Conservation (phyloP, 2,113 vertebrate species). For the Myotis lucifugus region DNA sequence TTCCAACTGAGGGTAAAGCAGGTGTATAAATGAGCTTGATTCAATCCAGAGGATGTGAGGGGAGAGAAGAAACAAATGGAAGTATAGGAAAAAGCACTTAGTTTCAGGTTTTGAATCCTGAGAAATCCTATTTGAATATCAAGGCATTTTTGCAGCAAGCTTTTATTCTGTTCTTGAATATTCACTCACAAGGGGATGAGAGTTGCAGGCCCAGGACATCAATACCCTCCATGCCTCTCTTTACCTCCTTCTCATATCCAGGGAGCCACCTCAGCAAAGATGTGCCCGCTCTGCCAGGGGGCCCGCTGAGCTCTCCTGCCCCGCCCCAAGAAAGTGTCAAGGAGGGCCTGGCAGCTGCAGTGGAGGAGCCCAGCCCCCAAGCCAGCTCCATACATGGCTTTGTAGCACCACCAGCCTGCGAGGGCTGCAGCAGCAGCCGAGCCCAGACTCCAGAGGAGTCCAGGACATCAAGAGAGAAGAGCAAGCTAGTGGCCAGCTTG, state of each 20-base stretch:
- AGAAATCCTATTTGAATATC: conserved; percentile 34
- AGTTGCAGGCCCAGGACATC: background rate
- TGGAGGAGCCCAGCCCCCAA: conserved; percentile 73
- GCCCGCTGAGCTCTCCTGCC: conserved; percentile 23
- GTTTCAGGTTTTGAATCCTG: conserved; percentile 17
- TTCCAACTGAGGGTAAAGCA: background rate
- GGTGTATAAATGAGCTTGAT: background rate
- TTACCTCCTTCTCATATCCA: background rate
- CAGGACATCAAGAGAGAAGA: conserved; percentile 30
- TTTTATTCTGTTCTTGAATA: conserved; percentile 41
- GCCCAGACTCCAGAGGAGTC: conserved; percentile 49
- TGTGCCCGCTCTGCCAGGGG: conserved; percentile 35
- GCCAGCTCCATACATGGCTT: conserved; percentile 65
- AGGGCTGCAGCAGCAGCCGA: conserved; percentile 73
- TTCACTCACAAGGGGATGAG: background rate
- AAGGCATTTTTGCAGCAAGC: conserved; percentile 19
- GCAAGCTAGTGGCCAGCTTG: background rate
- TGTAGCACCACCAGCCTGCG: conserved; percentile 83
- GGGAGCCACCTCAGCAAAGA: background rate
- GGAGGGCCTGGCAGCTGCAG: conserved; percentile 66
- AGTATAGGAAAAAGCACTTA: background rate
- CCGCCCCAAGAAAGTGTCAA: conserved; percentile 65
- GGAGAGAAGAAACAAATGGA: background rate
- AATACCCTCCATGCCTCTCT: background rate
- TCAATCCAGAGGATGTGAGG: background rate